A percentile compares a stretch with the other conserved stretches of the same genome.
Evolutionary conservation across 2,113 vertebrate genomes (phyloP).

Genomic region (Chlamydotis undulata): DNA sequence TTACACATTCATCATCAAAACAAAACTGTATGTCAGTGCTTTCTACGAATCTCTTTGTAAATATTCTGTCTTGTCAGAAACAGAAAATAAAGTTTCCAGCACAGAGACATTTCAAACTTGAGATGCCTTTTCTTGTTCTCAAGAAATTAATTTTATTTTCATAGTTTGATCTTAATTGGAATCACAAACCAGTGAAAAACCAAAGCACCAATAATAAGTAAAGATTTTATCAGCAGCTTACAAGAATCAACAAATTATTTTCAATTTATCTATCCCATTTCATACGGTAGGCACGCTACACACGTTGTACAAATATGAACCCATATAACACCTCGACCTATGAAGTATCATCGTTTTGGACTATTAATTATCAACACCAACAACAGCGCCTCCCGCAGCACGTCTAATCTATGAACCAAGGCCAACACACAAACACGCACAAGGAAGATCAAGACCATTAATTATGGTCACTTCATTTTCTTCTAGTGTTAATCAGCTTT

Average conservation of each 20-base stretch:
- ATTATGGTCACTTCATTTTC: background rate
- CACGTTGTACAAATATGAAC: accelerated
- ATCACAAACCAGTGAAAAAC: background rate
- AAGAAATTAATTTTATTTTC: background rate
- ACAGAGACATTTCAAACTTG: background rate
- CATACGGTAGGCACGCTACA: accelerated
- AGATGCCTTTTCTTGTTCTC: background rate
- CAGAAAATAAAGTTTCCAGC: background rate
- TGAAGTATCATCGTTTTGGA: background rate
- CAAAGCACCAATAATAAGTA: accelerated
- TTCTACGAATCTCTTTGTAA: background rate
- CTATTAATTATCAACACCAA: background rate
- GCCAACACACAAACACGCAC: background rate
- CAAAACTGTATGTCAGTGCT: background rate
- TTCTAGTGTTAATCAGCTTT: background rate
- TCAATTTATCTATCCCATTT: background rate
- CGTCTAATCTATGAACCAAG: background rate
- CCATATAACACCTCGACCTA: background rate
- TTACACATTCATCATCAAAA: background rate
- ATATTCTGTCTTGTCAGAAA: background rate
- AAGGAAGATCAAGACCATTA: background rate
- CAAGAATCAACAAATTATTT: background rate
- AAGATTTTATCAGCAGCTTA: background rate
- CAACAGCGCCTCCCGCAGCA: background rate
- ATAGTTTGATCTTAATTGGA: background rate